Conservation (phyloP, 2,113 vertebrate species). For the Toxotes jaculatrix region DNA sequence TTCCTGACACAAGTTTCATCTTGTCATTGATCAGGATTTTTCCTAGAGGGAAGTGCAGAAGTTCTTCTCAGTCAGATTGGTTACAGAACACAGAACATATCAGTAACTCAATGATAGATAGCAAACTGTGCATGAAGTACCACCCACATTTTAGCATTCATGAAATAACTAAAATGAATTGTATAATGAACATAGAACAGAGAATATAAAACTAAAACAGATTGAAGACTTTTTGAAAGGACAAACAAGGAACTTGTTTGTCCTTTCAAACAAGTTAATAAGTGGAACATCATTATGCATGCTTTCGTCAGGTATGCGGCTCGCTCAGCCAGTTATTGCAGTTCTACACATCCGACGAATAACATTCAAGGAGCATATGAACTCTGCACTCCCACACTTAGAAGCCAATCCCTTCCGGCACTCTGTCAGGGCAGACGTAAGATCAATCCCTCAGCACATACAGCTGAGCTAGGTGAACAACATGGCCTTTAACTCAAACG, state of each 20-base stretch:
- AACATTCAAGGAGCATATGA: neutral
- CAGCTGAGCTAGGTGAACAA: too few relatives aligned
- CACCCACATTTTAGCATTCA: neutral
- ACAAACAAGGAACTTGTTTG: too few relatives aligned
- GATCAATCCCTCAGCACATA: too few relatives aligned
- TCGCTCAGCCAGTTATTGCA: slow-evolving; percentile 29
- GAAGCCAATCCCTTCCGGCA: slow-evolving; percentile 6
- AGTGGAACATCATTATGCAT: neutral
- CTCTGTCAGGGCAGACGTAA: neutral
- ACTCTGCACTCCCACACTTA: neutral
- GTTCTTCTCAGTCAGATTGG: neutral
- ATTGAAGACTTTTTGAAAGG: neutral
- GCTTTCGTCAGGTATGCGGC: neutral
- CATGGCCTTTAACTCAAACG: too few relatives aligned
- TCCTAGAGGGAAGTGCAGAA: neutral
- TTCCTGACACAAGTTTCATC: neutral
- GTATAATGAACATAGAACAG: neutral
- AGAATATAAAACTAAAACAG: neutral
- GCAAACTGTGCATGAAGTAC: neutral
- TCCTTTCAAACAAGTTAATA: neutral
- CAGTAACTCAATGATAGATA: too few relatives aligned
- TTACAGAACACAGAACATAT: neutral
- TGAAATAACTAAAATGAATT: too few relatives aligned
- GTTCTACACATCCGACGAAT: neutral
- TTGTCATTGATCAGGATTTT: neutral